Percentiles rank a stretch among this genome's conserved stretches.
Evolutionary conservation across 2,113 vertebrate species (phyloP).

Genomic region (Psittacus erithacus): DNA sequence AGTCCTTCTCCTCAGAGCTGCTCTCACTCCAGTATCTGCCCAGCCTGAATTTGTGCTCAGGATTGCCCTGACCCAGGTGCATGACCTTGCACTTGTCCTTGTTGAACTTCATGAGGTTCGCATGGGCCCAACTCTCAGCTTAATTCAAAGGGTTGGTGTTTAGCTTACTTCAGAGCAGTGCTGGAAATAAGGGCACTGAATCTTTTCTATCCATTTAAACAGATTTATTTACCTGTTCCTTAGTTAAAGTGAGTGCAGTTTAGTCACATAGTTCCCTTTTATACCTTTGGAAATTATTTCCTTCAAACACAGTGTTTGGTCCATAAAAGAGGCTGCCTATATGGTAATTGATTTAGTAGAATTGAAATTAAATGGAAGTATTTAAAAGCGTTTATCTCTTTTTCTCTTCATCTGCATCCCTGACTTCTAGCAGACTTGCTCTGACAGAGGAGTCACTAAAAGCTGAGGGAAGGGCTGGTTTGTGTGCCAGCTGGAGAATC

Average conservation of each 20-base stretch:
- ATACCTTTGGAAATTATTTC: not conserved
- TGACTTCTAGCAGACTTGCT: not conserved
- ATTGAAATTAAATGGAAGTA: not conserved
- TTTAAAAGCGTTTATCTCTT: not conserved
- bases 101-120: not conserved
- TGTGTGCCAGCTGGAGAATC: fast-evolving
- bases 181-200: not conserved
- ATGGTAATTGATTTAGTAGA: not conserved
- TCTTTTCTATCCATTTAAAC: not conserved
- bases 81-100: not conserved
- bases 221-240: not conserved
- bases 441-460: no score
- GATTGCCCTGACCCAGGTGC: not conserved
- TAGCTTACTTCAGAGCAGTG: not conserved
- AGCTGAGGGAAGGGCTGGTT: not conserved
- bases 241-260: not conserved
- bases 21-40: not conserved
- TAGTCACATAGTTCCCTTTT: not conserved
- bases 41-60: not conserved
- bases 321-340: not conserved
- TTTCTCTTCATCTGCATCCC: not conserved
- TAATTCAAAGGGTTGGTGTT: not conserved
- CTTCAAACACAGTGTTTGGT: not conserved
- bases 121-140: not conserved
- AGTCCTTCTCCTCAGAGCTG: not conserved